Percentiles rank a stretch among this genome's conserved stretches.
These are phyloP conservation scores for Saturnia pavonia DNA, from an alignment of 2,888 invertebrate species.

Conservation along the genomic window DNA sequence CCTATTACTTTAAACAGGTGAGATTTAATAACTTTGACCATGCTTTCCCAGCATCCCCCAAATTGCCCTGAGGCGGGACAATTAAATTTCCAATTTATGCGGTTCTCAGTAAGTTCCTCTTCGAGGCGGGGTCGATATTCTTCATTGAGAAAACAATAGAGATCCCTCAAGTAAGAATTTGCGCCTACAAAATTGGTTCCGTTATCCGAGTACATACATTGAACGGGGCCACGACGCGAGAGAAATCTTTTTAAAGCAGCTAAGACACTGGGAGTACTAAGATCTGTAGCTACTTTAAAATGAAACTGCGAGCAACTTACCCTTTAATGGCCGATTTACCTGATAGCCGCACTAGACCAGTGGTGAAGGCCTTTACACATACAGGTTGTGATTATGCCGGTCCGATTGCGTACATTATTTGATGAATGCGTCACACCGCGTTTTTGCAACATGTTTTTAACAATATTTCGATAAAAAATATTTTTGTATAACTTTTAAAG, in stretches of 20 bases:
- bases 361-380: no score
- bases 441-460: no score
- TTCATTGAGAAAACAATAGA: neutral
- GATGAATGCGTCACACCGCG: no score
- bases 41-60: neutral
- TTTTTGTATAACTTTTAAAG: no score
- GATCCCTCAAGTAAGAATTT: neutral
- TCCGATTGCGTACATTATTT: no score
- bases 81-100: no score
- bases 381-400: no score
- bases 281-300: conserved; percentile 28
- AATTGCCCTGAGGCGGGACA: no score
- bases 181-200: neutral
- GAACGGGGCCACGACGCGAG: conserved; percentile 34
- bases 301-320: conserved; percentile 17
- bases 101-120: no score
- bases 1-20: no score
- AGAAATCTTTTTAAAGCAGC: conserved; percentile 40
- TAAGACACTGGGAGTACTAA: conserved; percentile 37
- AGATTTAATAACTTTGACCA: no score
- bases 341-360: neutral
- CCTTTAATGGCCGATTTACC: conserved; percentile 6
- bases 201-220: neutral
- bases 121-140: neutral
- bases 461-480: no score